These are phyloP conservation scores for Ellobium chinense DNA, from an alignment of 2,888 invertebrate species.

Conservation along the genomic window DNA sequence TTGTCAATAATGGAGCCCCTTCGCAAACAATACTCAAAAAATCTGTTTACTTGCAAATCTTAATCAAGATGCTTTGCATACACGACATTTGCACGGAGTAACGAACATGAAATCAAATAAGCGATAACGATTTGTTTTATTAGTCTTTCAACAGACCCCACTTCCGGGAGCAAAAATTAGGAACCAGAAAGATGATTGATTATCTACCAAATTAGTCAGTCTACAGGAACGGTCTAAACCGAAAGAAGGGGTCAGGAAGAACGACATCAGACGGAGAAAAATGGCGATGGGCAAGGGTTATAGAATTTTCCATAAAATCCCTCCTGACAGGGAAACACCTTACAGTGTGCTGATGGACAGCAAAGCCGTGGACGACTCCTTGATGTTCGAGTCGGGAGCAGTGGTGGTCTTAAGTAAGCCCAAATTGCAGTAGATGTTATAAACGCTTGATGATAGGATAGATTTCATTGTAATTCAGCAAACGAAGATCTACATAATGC, in stretches of 20 bases:
- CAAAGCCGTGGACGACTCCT: conserved; percentile 90
- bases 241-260: neutral
- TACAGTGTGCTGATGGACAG: conserved; percentile 95
- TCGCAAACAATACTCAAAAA: conserved; percentile 88
- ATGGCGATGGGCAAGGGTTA: conserved; percentile 98
- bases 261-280: neutral
- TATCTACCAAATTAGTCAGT: too few relatives aligned
- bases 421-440: too few relatives aligned
- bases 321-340: conserved; percentile 82
- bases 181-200: too few relatives aligned
- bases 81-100: too few relatives aligned
- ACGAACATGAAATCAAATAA: neutral
- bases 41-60: conserved; percentile 96
- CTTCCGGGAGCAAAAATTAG: neutral
- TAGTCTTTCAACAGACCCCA: neutral
- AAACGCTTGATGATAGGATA: too few relatives aligned
- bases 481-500: too few relatives aligned
- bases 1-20: neutral
- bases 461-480: too few relatives aligned
- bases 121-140: neutral
- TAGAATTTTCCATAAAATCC: conserved; percentile 92
- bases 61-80: too few relatives aligned
- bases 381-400: conserved; percentile 95
- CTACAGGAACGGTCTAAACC: too few relatives aligned
- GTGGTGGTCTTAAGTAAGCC: conserved; percentile 89